A percentile compares a stretch with the other conserved stretches of the same genome.
Conservation (phyloP, 2,888 invertebrate genomes). For the Eupithecia insigniata region DNA sequence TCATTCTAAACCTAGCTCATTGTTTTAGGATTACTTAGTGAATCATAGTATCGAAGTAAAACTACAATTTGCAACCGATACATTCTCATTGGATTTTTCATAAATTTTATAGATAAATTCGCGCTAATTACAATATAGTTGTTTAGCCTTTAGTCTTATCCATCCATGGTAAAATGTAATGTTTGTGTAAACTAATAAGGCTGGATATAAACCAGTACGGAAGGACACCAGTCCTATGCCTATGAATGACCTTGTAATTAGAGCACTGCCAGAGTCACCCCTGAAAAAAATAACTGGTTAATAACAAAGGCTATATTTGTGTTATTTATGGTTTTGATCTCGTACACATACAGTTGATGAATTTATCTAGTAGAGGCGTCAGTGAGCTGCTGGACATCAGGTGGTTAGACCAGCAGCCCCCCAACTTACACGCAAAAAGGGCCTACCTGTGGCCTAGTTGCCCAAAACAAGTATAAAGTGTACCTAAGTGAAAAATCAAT, state of each 20-base stretch:
- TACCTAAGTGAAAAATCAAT: too few relatives aligned
- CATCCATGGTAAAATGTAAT: slow-evolving; percentile 53
- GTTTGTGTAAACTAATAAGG: slow-evolving; percentile 60
- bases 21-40: not conserved
- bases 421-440: too few relatives aligned
- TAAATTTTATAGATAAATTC: not conserved
- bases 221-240: slow-evolving; percentile 63
- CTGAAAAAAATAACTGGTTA: slow-evolving; percentile 46
- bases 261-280: slow-evolving; percentile 63
- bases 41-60: not conserved
- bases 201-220: slow-evolving; percentile 42
- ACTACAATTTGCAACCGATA: not conserved
- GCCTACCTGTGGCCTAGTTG: too few relatives aligned
- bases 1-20: slow-evolving; percentile 1
- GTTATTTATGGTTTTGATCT: too few relatives aligned
- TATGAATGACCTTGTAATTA: slow-evolving; percentile 46
- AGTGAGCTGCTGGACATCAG: too few relatives aligned
- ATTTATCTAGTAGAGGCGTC: too few relatives aligned
- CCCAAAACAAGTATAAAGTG: too few relatives aligned
- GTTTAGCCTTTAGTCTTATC: slow-evolving; percentile 47
- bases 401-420: too few relatives aligned
- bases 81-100: not conserved
- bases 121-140: slow-evolving; percentile 37
- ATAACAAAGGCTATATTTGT: not conserved
- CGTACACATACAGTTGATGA: too few relatives aligned